Evolutionary conservation across 2,888 invertebrate genomes (phyloP).

Genomic region (Leucophora obtusa): DNA sequence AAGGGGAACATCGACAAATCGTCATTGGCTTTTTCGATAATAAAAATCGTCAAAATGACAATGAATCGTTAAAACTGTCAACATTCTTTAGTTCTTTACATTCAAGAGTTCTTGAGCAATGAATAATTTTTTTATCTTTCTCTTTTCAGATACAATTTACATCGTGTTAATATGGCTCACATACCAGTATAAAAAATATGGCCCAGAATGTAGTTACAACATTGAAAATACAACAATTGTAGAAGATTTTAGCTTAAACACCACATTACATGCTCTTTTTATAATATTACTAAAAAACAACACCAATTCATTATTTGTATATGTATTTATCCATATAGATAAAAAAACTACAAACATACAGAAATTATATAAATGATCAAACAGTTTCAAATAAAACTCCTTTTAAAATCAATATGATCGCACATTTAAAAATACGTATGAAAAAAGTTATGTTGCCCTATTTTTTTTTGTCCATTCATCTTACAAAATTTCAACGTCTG

Average conservation of each 20-base stretch:
- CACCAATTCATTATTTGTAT: constrained; percentile 17
- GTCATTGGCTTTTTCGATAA: no score
- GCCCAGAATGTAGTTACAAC: neutral
- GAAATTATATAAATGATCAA: neutral
- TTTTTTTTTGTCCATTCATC: no score
- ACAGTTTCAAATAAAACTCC: neutral
- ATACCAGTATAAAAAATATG: neutral
- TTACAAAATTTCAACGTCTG: no score
- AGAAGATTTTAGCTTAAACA: constrained; percentile 11
- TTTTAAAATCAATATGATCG: neutral
- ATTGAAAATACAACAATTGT: constrained; percentile 15
- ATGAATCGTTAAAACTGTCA: no score
- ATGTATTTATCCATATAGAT: neutral
- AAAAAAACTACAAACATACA: neutral
- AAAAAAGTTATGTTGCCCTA: no score
- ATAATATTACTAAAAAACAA: constrained; percentile 21
- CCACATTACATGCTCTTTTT: constrained; percentile 25
- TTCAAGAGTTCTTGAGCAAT: no score
- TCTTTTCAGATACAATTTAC: constrained; percentile 13
- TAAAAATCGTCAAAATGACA: no score
- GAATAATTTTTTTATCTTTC: no score
- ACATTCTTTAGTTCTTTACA: no score
- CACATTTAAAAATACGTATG: no score
- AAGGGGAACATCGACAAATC: no score
- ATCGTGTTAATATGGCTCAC: neutral